These are phyloP conservation scores for Macaca fascicularis DNA, from an alignment of 2,113 vertebrate genomes.

Conservation along the genomic window T2T-MFA8v1.1 NC_088375.1:6739501-6740000, in stretches of 20 bases:
- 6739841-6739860: background rate
- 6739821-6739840: background rate
- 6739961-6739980: background rate
- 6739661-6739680: slow-evolving; percentile 1
- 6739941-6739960: background rate
- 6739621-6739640: background rate
- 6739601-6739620: slow-evolving; percentile 22
- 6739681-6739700: background rate
- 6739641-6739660: background rate
- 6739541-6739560: slow-evolving; percentile 51
- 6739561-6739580: slow-evolving; percentile 27
- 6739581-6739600: background rate
- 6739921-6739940: background rate
- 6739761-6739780: background rate
- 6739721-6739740: background rate
- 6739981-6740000: background rate
- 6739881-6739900: background rate
- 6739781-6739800: background rate
- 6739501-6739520: slow-evolving; percentile 72
- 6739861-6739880: background rate
- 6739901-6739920: background rate
- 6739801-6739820: background rate
- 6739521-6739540: slow-evolving; percentile 40
- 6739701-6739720: background rate
- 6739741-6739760: background rate